Conservation (phyloP, 2,888 invertebrate species). For the Sarcophaga variegata region DNA sequence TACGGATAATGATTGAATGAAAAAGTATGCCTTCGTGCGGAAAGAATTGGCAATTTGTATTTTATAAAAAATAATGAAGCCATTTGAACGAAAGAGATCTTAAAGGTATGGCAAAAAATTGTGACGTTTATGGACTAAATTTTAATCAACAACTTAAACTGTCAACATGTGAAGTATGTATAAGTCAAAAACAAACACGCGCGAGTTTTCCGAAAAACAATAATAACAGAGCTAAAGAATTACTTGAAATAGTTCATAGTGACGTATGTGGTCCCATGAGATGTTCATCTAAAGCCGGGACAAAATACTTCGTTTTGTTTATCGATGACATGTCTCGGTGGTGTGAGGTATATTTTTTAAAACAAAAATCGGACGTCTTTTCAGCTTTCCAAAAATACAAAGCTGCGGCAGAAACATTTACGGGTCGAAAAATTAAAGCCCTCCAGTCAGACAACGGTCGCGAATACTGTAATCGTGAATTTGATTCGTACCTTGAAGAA, state of each 20-base stretch:
- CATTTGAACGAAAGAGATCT: constrained; percentile 46
- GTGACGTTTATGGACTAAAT: no score
- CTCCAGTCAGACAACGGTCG: no score
- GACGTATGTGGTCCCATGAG: no score
- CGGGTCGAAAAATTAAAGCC: no score
- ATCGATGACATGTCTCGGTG: constrained; percentile 59
- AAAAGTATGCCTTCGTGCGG: constrained; percentile 30
- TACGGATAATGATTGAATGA: constrained; percentile 55
- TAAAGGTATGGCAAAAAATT: constrained; percentile 36
- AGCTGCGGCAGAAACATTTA: constrained; percentile 34
- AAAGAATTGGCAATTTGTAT: constrained; percentile 61
- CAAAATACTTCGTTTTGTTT: constrained; percentile 61
- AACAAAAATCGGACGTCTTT: constrained; percentile 61
- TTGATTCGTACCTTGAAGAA: constrained; percentile 56
- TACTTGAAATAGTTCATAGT: no score
- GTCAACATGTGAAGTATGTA: no score
- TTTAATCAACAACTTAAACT: no score
- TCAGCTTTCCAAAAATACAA: constrained; percentile 59
- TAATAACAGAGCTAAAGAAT: no score
- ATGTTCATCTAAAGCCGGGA: constrained; percentile 20
- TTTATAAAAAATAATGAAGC: constrained; percentile 47
- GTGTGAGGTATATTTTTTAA: constrained; percentile 64
- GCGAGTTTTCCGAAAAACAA: no score
- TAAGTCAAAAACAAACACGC: no score
- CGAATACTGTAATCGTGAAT: constrained; percentile 66